Percentiles rank a stretch among this genome's conserved stretches.
phyloP scores from a whole-genome alignment of 2,113 vertebrate species.

The Clarias batrachus region DNA sequence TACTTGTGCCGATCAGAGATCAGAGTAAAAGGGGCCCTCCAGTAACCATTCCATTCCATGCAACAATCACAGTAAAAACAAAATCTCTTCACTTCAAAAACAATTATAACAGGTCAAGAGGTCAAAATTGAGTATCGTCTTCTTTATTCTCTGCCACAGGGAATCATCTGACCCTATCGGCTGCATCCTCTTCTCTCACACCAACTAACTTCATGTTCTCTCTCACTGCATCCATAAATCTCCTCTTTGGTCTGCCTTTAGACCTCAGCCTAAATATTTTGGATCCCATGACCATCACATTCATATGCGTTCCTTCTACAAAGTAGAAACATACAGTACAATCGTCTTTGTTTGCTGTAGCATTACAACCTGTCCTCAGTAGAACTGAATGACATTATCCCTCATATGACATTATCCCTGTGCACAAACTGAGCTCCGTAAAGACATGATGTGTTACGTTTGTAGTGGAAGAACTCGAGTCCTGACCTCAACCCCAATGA shows the following conservation, averaged over 20 bases:
- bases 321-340: neutral
- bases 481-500: neutral
- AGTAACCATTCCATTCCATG: neutral
- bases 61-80: neutral
- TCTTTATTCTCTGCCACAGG: too few relatives aligned
- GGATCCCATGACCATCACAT: neutral
- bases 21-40: too few relatives aligned
- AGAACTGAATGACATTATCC: neutral
- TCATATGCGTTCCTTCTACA: neutral
- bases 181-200: too few relatives aligned
- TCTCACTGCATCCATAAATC: too few relatives aligned
- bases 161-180: too few relatives aligned
- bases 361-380: neutral
- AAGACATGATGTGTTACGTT: neutral
- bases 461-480: neutral
- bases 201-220: too few relatives aligned
- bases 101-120: neutral
- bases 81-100: neutral
- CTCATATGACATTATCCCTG: neutral
- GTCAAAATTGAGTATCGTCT: too few relatives aligned
- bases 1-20: neutral
- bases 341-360: neutral
- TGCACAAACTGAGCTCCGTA: neutral
- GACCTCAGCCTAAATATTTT: neutral
- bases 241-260: too few relatives aligned